Percentiles rank a stretch among this genome's conserved stretches.
Conservation (phyloP, 2,888 invertebrate species). For the Orthosia gracilis region DNA sequence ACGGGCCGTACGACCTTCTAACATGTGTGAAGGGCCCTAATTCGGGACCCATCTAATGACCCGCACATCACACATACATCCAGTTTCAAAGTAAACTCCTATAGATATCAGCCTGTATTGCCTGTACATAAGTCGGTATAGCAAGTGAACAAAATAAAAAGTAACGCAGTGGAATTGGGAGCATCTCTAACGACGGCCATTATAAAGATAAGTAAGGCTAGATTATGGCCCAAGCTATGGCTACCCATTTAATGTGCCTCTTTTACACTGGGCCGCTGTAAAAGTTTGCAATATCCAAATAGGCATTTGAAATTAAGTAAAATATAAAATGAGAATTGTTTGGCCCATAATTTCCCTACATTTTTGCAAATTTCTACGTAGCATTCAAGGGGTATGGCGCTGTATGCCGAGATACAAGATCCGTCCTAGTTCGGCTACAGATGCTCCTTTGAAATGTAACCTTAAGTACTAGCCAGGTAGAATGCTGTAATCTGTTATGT, state of each 20-base stretch:
- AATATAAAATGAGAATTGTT: slow-evolving; percentile 18
- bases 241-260: slow-evolving; percentile 55
- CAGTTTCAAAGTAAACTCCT: not conserved
- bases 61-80: slow-evolving; percentile 16
- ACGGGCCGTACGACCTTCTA: slow-evolving; percentile 16
- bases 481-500: no score
- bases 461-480: no score
- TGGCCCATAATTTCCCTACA: not conserved
- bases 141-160: slow-evolving; percentile 55
- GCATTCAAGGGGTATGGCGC: no score
- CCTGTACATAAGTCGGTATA: slow-evolving; percentile 13
- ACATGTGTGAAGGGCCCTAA: slow-evolving; percentile 40
- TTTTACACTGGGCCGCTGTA: slow-evolving; percentile 42
- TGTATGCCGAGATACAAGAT: no score
- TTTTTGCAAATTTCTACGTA: not conserved
- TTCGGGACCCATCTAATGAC: slow-evolving; percentile 48
- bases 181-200: slow-evolving; percentile 69
- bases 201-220: slow-evolving; percentile 68
- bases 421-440: no score
- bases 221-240: slow-evolving; percentile 62
- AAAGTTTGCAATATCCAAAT: slow-evolving; percentile 55
- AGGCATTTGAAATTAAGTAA: slow-evolving; percentile 43
- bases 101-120: not conserved
- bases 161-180: slow-evolving; percentile 62
- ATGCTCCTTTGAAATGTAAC: no score